Evolutionary conservation across 2,113 vertebrate genomes (phyloP).

Genomic region (Ochotona curzoniae): DNA sequence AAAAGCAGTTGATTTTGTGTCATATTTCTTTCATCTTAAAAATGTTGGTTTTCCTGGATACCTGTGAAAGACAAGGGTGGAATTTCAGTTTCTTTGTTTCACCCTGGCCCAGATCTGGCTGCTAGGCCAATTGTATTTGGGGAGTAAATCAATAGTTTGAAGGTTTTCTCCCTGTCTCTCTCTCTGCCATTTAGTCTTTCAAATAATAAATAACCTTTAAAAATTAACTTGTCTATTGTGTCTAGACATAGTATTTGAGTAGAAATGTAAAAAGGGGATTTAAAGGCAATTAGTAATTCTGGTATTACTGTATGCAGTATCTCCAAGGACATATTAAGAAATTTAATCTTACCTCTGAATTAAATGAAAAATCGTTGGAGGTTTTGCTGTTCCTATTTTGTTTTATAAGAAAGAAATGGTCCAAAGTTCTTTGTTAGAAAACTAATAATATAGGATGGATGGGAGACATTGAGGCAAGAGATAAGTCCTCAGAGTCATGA

Average conservation of each 20-base stretch:
- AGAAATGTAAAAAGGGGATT: not conserved
- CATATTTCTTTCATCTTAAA: not conserved
- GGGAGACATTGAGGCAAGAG: not conserved
- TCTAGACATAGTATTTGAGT: not conserved
- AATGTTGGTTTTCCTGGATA: not conserved
- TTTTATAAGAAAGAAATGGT: not conserved
- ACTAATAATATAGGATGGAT: not conserved
- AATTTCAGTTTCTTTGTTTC: no score
- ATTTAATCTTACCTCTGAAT: not conserved
- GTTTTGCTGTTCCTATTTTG: not conserved
- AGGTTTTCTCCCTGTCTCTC: no score
- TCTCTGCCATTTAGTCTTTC: no score
- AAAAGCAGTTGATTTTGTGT: not conserved
- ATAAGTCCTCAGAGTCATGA: not conserved
- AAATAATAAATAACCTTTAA: no score
- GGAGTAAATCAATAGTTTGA: no score
- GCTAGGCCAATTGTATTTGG: no score
- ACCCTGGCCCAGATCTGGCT: no score
- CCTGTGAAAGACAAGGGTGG: no score
- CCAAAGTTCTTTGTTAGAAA: not conserved
- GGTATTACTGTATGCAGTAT: not conserved
- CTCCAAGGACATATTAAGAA: not conserved
- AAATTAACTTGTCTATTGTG: not conserved
- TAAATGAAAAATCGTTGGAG: not conserved
- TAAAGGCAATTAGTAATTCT: not conserved